Evolutionary conservation across 2,888 invertebrate species (phyloP).

Genomic region (Gandaritis pyraliata): DNA sequence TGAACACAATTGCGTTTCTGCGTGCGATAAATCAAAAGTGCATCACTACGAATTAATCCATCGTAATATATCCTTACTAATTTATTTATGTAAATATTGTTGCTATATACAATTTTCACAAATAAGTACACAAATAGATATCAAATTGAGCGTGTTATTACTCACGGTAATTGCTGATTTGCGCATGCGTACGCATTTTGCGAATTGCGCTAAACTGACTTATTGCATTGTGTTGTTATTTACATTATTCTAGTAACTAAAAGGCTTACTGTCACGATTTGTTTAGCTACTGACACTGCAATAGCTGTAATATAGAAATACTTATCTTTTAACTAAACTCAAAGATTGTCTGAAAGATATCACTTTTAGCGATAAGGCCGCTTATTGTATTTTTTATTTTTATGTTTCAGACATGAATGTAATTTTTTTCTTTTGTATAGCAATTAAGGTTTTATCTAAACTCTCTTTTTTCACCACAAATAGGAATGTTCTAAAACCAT

Average conservation of each 20-base stretch:
- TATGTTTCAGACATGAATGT: no score
- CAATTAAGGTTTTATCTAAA: no score
- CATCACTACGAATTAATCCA: slow-evolving; percentile 10
- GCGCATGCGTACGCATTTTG: slow-evolving; percentile 38
- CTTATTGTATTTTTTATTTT: no score
- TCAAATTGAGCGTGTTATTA: slow-evolving; percentile 61
- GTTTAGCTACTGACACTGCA: no score
- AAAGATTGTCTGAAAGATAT: no score
- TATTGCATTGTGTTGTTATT: slow-evolving; percentile 17
- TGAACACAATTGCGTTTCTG: slow-evolving; percentile 13
- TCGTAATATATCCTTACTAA: slow-evolving; percentile 18
- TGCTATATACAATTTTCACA: slow-evolving; percentile 33
- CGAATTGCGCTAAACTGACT: slow-evolving; percentile 29
- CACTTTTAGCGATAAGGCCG: no score
- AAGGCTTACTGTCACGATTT: neutral
- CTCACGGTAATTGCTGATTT: slow-evolving; percentile 41
- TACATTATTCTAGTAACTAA: slow-evolving; percentile 10
- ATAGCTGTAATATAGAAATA: no score
- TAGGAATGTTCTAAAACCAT: no score
- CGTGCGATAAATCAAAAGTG: slow-evolving; percentile 20
- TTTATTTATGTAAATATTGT: slow-evolving; percentile 23
- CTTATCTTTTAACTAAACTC: no score
- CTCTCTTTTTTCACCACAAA: no score
- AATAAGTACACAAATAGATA: slow-evolving; percentile 37
- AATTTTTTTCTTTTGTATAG: no score